phyloP scores from a whole-genome alignment of 1,140 invertebrate genomes.

The Brachionus manjavacas region DNA sequence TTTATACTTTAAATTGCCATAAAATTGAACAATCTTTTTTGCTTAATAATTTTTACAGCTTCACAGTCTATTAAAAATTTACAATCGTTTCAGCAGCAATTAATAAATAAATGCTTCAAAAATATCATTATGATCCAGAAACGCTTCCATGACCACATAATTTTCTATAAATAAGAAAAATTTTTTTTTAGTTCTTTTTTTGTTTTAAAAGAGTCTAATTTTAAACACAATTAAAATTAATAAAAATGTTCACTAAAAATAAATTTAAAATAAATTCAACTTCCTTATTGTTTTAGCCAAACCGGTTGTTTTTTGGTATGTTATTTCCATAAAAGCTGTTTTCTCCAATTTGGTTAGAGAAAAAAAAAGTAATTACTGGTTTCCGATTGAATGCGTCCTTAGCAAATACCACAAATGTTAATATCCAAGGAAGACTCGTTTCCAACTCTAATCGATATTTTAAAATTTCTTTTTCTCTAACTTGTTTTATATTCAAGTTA shows the following conservation, averaged over 20 bases:
- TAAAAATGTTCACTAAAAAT: not conserved
- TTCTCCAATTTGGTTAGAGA: not conserved
- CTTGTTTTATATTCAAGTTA: not conserved
- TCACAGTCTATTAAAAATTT: not conserved
- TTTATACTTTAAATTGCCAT: not conserved
- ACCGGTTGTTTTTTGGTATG: not conserved
- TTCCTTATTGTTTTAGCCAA: not conserved
- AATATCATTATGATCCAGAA: not conserved
- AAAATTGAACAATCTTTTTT: not conserved
- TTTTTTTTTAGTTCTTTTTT: not conserved
- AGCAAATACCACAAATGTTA: not conserved
- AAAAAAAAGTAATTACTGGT: not conserved
- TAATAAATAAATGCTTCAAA: not conserved
- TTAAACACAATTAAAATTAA: not conserved
- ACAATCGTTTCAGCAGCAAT: not conserved
- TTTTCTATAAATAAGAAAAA: not conserved
- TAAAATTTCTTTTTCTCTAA: not conserved
- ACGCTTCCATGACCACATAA: not conserved
- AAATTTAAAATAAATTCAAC: not conserved
- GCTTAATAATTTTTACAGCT: not conserved
- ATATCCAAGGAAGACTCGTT: not conserved
- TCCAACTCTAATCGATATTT: not conserved
- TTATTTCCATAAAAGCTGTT: not conserved
- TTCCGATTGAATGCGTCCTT: not conserved
- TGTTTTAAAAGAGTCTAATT: not conserved